Percentiles rank a stretch among this genome's conserved stretches.
These are phyloP conservation scores for Metridium senile DNA, from an alignment of 92 coral and sea anemone species.

Conservation along the genomic window DNA sequence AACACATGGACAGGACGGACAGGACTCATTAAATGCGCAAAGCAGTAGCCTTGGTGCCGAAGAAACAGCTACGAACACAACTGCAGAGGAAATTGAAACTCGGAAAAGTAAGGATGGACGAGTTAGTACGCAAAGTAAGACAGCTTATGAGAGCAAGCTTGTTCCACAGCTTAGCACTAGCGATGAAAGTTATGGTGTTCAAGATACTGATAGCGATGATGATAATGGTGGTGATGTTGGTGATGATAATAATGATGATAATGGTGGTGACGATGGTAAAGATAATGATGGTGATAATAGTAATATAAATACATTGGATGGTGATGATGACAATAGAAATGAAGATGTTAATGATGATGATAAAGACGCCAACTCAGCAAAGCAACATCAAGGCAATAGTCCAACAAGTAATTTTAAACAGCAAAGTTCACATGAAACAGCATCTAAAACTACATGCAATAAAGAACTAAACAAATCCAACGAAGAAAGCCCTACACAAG, in stretches of 20 bases:
- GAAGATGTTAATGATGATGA: not conserved
- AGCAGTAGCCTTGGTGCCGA: not conserved
- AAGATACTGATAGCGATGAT: slow-evolving; percentile 1
- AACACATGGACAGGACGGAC: too few relatives aligned
- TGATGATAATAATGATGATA: not conserved
- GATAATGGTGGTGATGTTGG: not conserved
- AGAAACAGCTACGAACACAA: not conserved
- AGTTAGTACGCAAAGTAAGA: not conserved
- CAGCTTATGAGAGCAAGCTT: not conserved
- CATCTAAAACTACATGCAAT: too few relatives aligned
- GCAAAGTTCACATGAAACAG: too few relatives aligned
- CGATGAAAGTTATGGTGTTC: slow-evolving; percentile 17
- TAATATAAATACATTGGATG: not conserved
- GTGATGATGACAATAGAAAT: not conserved
- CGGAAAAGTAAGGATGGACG: not conserved
- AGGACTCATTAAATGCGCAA: not conserved
- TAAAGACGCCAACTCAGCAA: not conserved
- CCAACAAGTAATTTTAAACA: too few relatives aligned
- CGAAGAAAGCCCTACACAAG: not conserved
- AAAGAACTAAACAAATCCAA: not conserved
- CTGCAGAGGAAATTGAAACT: not conserved
- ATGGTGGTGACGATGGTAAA: not conserved
- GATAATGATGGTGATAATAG: not conserved
- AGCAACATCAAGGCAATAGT: not conserved
- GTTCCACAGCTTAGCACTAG: slow-evolving; percentile 23